Evolutionary conservation across 2,113 vertebrate species (phyloP), one percentile per base, ranked within the genome.

Genomic region (Oceanites oceanicus): DNA sequence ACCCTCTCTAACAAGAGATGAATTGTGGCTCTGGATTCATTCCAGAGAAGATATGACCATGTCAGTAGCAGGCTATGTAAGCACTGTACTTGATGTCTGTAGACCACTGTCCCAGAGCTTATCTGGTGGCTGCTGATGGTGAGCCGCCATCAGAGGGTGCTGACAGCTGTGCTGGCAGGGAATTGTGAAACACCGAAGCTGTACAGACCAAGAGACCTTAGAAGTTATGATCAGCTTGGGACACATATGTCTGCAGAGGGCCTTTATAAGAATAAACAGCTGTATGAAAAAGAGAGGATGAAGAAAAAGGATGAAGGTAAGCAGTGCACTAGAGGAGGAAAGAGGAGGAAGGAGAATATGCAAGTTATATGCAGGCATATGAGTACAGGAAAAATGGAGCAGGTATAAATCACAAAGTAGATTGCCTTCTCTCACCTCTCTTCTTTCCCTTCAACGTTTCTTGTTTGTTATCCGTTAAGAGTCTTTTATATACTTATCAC

Each of bases 141-240:
- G 10, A 55, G 58, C 2, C 1, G 15, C n/a, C 5, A 0, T 36
- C 2, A 0, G 59, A 82, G 14, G 5, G 32, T 42, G 12, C 23
- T 49, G n/a, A 36, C 12, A 59, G 25, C 21, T 26, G 44, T 1
- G 1, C 19, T 68, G 13, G 18, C 29, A 25, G 44, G 59, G 27
- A 63, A 11, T 5, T 30, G 7, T 21, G 53, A 42, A 63, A 26
- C 3, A 11, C 9, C 1, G 1, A 63, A 76, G 15, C 38, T 68
- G 11, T 15, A 40, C 44, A 52, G 44, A 36, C 20, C 1, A 7
- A 40, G 36, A 30, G 6, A 50, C 11, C 8, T 47, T 18, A 29
- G 13, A 62, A 23, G 6, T 56, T 74, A 9, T 42, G 21, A 13
- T 58, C 15, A 27, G 7, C 18, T 61, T 62, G 22, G 16, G 25